Evolutionary conservation across 2,888 invertebrate genomes (phyloP).

Genomic region (Sminthurinus aureus): DNA sequence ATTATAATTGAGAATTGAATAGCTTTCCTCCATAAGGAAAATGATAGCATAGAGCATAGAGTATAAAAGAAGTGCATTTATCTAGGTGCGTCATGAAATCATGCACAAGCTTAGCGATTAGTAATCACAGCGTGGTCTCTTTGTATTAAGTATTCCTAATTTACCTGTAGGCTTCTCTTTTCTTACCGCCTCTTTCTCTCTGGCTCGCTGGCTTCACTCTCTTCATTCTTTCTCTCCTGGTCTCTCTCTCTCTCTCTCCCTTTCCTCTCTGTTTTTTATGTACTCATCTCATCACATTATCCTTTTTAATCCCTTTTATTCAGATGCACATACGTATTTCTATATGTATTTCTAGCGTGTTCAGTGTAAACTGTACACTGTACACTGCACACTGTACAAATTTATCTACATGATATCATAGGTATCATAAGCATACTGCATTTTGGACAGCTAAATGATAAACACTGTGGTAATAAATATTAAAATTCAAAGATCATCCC

Average conservation of each 20-base stretch:
- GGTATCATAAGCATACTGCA: no score
- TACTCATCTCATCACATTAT: slow-evolving; percentile 20
- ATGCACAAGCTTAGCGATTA: slow-evolving; percentile 52
- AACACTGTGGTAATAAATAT: no score
- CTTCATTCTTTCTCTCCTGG: slow-evolving; percentile 33
- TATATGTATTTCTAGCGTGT: no score
- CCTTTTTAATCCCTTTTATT: slow-evolving; percentile 12
- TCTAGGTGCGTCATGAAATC: slow-evolving; percentile 35
- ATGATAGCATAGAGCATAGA: slow-evolving; percentile 35
- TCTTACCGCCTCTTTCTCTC: slow-evolving; percentile 14
- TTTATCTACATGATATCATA: no score
- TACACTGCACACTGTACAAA: not conserved
- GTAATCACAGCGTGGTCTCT: slow-evolving; percentile 53
- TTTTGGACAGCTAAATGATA: no score
- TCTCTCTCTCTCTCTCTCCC: slow-evolving; percentile 8
- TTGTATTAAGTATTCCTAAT: slow-evolving; percentile 16
- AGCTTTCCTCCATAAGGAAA: slow-evolving; percentile 38
- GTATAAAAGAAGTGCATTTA: slow-evolving; percentile 25
- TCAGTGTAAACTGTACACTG: no score
- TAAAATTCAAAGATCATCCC: no score
- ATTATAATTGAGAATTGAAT: slow-evolving; percentile 47
- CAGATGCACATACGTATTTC: no score
- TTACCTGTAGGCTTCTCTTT: slow-evolving; percentile 12
- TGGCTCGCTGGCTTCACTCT: no score
- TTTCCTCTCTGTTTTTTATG: slow-evolving; percentile 22